Conservation (phyloP, 2,888 invertebrate genomes). For the Loripinus fragilis region DNA sequence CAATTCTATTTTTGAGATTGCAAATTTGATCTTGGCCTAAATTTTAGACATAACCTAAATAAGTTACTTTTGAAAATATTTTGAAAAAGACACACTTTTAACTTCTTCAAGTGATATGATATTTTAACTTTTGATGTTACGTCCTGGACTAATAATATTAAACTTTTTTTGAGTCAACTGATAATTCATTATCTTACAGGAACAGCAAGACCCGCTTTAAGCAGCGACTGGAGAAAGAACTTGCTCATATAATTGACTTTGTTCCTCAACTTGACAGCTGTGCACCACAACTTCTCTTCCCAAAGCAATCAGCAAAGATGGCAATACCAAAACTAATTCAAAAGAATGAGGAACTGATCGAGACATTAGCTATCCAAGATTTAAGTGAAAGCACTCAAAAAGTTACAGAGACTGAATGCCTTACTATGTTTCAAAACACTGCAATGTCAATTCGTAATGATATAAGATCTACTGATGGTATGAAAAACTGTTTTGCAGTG, state of each 20-base stretch:
- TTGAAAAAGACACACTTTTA: no score
- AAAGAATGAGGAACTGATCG: conserved; percentile 3
- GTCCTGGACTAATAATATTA: background rate
- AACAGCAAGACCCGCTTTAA: background rate
- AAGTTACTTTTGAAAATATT: no score
- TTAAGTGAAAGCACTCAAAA: no score
- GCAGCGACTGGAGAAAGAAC: conserved; percentile 17
- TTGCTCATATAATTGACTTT: background rate
- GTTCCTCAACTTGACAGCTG: conserved; percentile 12
- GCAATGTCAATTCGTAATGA: conserved; percentile 11
- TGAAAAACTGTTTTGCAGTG: no score
- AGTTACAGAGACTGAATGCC: conserved; percentile 5
- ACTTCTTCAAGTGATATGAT: no score
- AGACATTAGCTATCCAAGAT: conserved; percentile 10
- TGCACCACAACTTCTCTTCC: conserved; percentile 11
- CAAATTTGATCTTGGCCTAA: no score
- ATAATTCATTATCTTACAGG: background rate
- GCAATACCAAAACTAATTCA: conserved; percentile 3
- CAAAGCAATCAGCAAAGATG: no score
- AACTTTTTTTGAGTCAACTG: background rate
- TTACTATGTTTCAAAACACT: background rate
- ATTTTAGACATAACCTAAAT: no score
- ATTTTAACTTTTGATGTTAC: no score
- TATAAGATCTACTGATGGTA: no score
- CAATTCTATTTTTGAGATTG: no score